Evolutionary conservation across 2,797 vertebrate genomes (phyloP), one percentile per base, ranked within the genome.

Genomic region (Chelon labrosus): DNA sequence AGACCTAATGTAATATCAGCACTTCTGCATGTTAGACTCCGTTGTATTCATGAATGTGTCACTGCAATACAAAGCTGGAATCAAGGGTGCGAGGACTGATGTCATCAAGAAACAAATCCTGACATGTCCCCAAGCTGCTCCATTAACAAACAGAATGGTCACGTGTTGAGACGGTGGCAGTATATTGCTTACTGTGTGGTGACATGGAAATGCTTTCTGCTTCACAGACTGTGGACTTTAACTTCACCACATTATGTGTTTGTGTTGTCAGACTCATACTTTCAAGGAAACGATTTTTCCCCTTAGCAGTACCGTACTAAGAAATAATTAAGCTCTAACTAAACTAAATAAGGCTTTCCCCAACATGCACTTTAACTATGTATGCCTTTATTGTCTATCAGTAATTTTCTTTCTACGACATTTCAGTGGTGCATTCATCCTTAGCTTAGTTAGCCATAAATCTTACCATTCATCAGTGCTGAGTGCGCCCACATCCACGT

Each of bases 51-150:
- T 14, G 41, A 57, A 49, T 39, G 35, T 0, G 2, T 68, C 31
- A 31, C 10, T 56, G 50, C 20, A 3, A 46, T 55, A 39, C 44
- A 70, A 71, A 65, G 51, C 27, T 27, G 37, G 14, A 74, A 38
- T 70, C 42, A 37, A 58, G 22, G 10, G n/a, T 77, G 75, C 70
- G 66, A 79, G 83, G 51, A 37, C 42, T 85, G 80, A 85, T 83
- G 78, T 89, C 81, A 87, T 68, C 20, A 0, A 25, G 12, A 39
- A 64, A 67, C 85, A 77, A 64, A 86, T 88, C 72, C 74, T 38
- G 81, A 83, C 89, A 77, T 19, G 77, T 89, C 69, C 44, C 61
- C 3, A 10, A 35, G 62, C 64, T 41, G 76, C 72, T 74, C 41
- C 37, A 55, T 56, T 37, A 70, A 53, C 75, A 80, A 70, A 75